Percentiles rank a stretch among this genome's conserved stretches.
Evolutionary conservation across 2,113 vertebrate species (phyloP).

Genomic region (Larimichthys polyactis): DNA sequence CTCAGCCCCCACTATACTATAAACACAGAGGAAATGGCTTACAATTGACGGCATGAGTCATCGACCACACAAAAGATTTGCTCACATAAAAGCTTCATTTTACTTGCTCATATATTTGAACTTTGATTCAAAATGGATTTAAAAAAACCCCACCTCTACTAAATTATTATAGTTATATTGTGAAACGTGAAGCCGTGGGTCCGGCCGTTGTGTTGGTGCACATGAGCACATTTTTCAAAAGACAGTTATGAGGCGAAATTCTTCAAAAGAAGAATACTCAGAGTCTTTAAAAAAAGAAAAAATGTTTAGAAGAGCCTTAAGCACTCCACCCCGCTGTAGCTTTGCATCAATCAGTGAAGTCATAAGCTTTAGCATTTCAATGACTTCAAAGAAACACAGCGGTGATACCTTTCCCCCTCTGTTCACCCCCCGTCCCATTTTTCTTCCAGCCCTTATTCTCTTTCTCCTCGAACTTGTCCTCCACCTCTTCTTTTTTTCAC

Average conservation of each 20-base stretch:
- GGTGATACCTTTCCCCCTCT: not conserved
- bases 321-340: not conserved
- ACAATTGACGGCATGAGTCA: constrained; percentile 38
- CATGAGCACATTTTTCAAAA: not conserved
- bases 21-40: constrained; percentile 22
- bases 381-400: constrained; percentile 27
- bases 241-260: not conserved
- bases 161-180: not conserved
- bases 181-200: too few relatives aligned
- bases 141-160: not conserved
- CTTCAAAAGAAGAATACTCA: constrained; percentile 26
- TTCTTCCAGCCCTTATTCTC: not conserved
- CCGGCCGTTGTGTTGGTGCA: not conserved
- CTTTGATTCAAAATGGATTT: not conserved
- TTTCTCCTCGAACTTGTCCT: not conserved
- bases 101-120: not conserved
- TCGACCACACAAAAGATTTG: not conserved
- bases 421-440: not conserved
- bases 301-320: constrained; percentile 12
- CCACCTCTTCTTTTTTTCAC: not conserved
- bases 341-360: constrained; percentile 11
- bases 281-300: not conserved
- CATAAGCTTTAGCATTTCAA: constrained; percentile 2
- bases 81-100: constrained; percentile 11
- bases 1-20: not conserved